These are phyloP conservation scores for Chrysogorgia sp. DNA, from an alignment of 92 coral and sea anemone genomes.

Conservation along the genomic window DNA sequence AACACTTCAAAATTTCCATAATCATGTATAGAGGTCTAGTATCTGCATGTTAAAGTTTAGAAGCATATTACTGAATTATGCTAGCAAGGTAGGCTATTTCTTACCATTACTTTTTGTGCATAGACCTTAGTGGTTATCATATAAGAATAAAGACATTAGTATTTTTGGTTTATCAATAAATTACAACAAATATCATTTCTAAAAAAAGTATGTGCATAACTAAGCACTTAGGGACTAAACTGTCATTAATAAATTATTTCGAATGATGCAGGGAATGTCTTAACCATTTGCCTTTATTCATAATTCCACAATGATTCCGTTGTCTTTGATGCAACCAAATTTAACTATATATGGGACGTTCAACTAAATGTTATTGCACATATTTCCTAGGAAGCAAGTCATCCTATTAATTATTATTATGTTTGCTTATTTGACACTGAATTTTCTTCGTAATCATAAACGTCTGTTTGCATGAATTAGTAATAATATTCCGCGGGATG, in stretches of 20 bases:
- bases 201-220: conserved; percentile 13
- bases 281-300: not conserved
- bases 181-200: not conserved
- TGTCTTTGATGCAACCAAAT: no score
- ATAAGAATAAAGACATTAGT: not conserved
- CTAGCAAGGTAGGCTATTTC: not conserved
- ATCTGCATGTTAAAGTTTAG: no score
- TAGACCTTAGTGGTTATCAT: not conserved
- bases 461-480: conserved; percentile 18
- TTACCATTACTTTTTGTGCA: no score
- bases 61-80: no score
- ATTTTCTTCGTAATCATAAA: conserved; percentile 24
- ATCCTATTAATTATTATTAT: conserved; percentile 17
- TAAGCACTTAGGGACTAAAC: conserved; percentile 25
- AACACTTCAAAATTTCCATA: no score
- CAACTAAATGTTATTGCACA: not conserved
- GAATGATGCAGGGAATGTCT: not conserved
- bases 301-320: not conserved
- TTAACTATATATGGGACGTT: not conserved
- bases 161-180: conserved; percentile 9
- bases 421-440: conserved; percentile 20
- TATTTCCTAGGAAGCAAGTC: not conserved
- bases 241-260: not conserved
- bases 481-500: not conserved
- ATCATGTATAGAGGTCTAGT: no score